A percentile compares a stretch with the other conserved stretches of the same genome.
Conservation (phyloP, 2,113 vertebrate genomes). For the Cryptotis parvus region DNA sequence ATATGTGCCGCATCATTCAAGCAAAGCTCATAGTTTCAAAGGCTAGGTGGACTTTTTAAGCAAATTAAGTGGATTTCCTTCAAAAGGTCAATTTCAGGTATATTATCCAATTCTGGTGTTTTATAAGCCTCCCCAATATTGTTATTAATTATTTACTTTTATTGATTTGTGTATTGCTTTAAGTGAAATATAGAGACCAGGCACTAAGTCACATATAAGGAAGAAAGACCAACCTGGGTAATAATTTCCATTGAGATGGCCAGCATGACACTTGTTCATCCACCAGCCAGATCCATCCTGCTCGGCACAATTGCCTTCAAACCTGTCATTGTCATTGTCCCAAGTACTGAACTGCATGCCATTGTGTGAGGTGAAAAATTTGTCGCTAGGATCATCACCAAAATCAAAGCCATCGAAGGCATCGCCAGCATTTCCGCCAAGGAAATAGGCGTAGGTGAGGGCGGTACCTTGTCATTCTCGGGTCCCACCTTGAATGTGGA, state of each 20-base stretch:
- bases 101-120: neutral
- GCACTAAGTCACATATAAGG: neutral
- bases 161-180: neutral
- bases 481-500: conserved; percentile 90
- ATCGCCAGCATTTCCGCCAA: conserved; percentile 93
- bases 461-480: conserved; percentile 93
- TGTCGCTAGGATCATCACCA: conserved; percentile 93
- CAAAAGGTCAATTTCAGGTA: neutral
- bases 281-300: conserved; percentile 98
- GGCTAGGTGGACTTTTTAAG: no score
- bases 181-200: neutral
- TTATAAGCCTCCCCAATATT: neutral
- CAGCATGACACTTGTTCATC: conserved; percentile 99
- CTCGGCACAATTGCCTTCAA: conserved; percentile 91
- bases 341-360: conserved; percentile 96
- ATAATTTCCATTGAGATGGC: conserved; percentile 96
- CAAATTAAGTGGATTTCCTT: neutral
- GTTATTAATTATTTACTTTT: conserved; percentile 7
- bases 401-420: conserved; percentile 94
- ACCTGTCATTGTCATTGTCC: conserved; percentile 96
- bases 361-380: conserved; percentile 93
- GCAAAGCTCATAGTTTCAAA: neutral
- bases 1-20: neutral
- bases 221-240: conserved; percentile 87
- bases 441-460: conserved; percentile 92